phyloP scores from a whole-genome alignment of 1,140 invertebrate genomes.

The Metaphire vulgaris region DNA sequence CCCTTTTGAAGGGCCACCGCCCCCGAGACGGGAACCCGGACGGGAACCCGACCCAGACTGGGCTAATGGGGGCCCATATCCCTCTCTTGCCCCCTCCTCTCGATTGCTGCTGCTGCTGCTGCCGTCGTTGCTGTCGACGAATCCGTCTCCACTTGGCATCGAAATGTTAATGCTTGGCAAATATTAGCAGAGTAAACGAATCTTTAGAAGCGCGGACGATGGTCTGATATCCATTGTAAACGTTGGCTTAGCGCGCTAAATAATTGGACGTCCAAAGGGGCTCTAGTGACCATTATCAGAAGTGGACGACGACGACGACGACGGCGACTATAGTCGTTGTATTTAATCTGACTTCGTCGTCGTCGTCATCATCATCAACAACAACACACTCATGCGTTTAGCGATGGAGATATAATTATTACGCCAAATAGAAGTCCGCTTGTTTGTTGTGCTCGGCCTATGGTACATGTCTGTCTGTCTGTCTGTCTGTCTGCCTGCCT shows the following conservation, averaged over 20 bases:
- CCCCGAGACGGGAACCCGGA: too few relatives aligned
- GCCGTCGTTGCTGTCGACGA: not conserved
- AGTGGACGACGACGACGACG: not conserved
- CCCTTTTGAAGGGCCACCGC: too few relatives aligned
- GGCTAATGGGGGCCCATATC: too few relatives aligned
- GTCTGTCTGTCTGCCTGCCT: not conserved
- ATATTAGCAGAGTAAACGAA: not conserved
- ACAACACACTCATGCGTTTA: too few relatives aligned
- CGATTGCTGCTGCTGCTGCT: too few relatives aligned
- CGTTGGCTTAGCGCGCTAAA: not conserved
- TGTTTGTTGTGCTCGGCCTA: too few relatives aligned
- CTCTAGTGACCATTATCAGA: too few relatives aligned
- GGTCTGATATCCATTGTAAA: not conserved
- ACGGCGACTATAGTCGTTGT: not conserved
- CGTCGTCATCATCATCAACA: not conserved
- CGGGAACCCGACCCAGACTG: too few relatives aligned
- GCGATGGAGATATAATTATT: too few relatives aligned
- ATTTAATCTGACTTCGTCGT: not conserved
- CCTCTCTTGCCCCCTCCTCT: too few relatives aligned
- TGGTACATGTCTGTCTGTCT: not conserved
- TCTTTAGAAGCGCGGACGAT: not conserved
- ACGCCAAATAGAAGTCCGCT: too few relatives aligned
- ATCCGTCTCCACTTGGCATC: not conserved
- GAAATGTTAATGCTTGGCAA: slow-evolving; percentile 1
- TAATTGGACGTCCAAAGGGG: too few relatives aligned